Conservation (phyloP, 1,140 invertebrate species). For the Brachionus calyciflorus region DNA sequence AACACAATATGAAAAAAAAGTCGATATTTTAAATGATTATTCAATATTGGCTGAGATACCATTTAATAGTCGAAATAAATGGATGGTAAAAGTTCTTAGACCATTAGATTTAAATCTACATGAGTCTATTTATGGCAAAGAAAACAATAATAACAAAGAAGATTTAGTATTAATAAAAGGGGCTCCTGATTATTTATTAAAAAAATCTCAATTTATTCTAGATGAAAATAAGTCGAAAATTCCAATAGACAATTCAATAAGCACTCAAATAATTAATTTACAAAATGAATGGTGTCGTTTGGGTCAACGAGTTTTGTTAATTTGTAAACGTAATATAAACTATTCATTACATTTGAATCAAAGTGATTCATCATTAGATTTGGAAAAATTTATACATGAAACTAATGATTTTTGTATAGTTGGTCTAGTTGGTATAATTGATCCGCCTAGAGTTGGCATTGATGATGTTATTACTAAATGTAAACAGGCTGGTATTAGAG, state of each 20-base stretch:
- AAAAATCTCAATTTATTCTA: neutral
- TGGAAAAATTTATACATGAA: conserved; percentile 5
- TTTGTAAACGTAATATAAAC: conserved; percentile 4
- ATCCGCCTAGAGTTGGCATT: conserved; percentile 85
- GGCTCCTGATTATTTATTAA: conserved; percentile 29
- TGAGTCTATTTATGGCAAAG: neutral
- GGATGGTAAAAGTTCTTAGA: neutral
- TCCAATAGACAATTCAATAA: neutral
- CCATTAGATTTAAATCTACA: neutral
- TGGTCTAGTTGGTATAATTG: conserved; percentile 90
- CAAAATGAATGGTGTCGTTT: conserved; percentile 10
- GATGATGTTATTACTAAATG: conserved; percentile 79
- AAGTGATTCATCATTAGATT: too few relatives aligned
- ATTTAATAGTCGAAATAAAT: too few relatives aligned
- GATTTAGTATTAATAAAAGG: conserved; percentile 10
- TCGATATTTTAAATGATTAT: neutral
- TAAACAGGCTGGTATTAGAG: conserved; percentile 76
- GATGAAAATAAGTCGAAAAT: neutral
- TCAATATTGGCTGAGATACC: neutral
- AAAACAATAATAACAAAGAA: neutral
- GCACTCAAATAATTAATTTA: neutral
- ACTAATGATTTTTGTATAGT: conserved; percentile 72
- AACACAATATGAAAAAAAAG: neutral
- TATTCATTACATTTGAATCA: conserved; percentile 49
- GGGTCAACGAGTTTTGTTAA: conserved; percentile 1